These are phyloP conservation scores for Auanema sp. DNA, from an alignment of 2,888 invertebrate genomes.

Conservation along the genomic window DNA sequence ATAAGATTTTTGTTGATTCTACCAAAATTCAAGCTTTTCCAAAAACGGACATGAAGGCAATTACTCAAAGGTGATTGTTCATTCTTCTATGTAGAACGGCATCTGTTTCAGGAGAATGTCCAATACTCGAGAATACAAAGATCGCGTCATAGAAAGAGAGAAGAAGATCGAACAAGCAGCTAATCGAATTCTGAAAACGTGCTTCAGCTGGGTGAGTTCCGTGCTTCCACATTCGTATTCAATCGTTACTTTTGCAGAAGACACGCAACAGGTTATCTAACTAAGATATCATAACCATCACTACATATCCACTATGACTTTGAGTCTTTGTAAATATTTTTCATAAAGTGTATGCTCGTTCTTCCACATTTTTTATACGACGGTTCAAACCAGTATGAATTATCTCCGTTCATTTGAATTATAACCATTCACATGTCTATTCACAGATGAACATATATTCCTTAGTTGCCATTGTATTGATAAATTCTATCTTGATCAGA, in stretches of 20 bases:
- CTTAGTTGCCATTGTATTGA: too few relatives aligned
- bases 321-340: not conserved
- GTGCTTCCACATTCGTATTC: not conserved
- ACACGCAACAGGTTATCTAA: too few relatives aligned
- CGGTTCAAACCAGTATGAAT: too few relatives aligned
- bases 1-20: conserved; percentile 7
- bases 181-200: conserved; percentile 10
- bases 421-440: too few relatives aligned
- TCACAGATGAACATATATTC: too few relatives aligned
- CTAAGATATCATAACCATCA: too few relatives aligned
- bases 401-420: too few relatives aligned
- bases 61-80: conserved; percentile 8
- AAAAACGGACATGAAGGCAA: conserved; percentile 12
- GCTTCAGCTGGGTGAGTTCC: not conserved
- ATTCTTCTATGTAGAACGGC: not conserved
- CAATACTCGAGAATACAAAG: conserved; percentile 4
- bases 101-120: conserved; percentile 8
- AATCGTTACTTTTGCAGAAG: not conserved
- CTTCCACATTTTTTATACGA: too few relatives aligned
- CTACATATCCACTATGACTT: too few relatives aligned
- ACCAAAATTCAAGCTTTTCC: conserved; percentile 13
- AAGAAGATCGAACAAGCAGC: not conserved
- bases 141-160: not conserved
- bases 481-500: too few relatives aligned
- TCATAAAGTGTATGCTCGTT: not conserved